Evolutionary conservation across 1,140 invertebrate genomes (phyloP).

Genomic region (Drosophila chauvacae): DNA sequence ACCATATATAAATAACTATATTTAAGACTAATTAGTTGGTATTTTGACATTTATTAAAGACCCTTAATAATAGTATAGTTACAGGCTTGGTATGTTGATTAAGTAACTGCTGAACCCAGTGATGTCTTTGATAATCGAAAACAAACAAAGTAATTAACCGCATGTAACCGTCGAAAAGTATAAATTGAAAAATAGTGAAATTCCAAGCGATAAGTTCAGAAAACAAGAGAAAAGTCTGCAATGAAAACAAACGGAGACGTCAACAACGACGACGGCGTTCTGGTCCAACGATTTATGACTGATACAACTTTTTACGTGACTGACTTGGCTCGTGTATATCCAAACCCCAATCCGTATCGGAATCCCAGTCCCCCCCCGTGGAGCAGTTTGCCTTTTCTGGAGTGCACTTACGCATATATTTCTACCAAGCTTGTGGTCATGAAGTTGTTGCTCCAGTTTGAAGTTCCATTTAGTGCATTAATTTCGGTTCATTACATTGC

Average conservation of each 20-base stretch:
- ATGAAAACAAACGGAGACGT: constrained; percentile 45
- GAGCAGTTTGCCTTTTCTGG: constrained; percentile 36
- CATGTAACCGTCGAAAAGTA: constrained; percentile 58
- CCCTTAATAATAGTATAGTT: neutral
- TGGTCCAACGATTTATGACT: constrained; percentile 81
- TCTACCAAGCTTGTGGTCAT: constrained; percentile 19
- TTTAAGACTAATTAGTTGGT: neutral
- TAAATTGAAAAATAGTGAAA: constrained; percentile 75
- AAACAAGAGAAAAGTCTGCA: constrained; percentile 46
- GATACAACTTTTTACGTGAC: constrained; percentile 76
- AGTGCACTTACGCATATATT: constrained; percentile 25
- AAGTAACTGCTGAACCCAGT: constrained; percentile 21
- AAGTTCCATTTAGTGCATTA: constrained; percentile 71
- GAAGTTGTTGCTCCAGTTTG: constrained; percentile 65
- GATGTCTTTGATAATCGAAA: constrained; percentile 50
- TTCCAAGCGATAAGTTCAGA: constrained; percentile 58
- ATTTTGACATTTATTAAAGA: neutral
- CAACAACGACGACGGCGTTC: constrained; percentile 60
- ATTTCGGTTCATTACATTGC: constrained; percentile 79
- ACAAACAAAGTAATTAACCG: constrained; percentile 77
- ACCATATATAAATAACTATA: constrained; percentile 1
- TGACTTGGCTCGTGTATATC: constrained; percentile 34
- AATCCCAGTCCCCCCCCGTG: constrained; percentile 18
- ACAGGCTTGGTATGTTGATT: constrained; percentile 6
- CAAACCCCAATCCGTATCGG: neutral